phyloP scores from a whole-genome alignment of 1,140 invertebrate genomes.

The Pantala flavescens region DNA sequence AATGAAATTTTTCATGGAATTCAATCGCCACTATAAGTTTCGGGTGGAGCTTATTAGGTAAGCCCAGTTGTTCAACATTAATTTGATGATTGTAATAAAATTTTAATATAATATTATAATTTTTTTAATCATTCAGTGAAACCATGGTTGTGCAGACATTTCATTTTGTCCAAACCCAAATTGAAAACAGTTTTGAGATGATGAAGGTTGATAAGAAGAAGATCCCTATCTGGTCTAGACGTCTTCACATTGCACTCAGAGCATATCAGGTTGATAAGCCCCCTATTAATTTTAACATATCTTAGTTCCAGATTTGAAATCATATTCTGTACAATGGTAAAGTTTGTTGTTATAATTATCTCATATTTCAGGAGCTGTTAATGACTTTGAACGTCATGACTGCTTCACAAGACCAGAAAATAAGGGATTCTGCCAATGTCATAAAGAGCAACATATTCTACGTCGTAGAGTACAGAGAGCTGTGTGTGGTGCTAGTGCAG shows the following conservation, averaged over 20 bases:
- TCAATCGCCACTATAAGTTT: slow-evolving; percentile 77
- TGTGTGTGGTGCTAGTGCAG: slow-evolving; percentile 66
- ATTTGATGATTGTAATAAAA: neutral
- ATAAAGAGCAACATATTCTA: slow-evolving; percentile 91
- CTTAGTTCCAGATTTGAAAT: too few relatives aligned
- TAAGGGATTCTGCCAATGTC: slow-evolving; percentile 67
- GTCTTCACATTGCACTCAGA: slow-evolving; percentile 68
- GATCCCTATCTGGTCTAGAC: slow-evolving; percentile 64
- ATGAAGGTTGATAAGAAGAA: slow-evolving; percentile 80
- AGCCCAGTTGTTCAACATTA: slow-evolving; percentile 24
- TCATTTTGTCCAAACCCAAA: slow-evolving; percentile 84
- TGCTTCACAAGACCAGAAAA: slow-evolving; percentile 48
- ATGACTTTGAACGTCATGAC: slow-evolving; percentile 73
- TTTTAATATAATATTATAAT: slow-evolving; percentile 24
- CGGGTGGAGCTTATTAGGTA: slow-evolving; percentile 81
- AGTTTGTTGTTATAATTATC: too few relatives aligned
- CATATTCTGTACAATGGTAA: too few relatives aligned
- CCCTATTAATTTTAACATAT: too few relatives aligned
- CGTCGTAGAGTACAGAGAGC: slow-evolving; percentile 86
- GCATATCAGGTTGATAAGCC: slow-evolving; percentile 49
- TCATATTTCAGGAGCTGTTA: slow-evolving; percentile 38
- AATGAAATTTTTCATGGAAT: slow-evolving; percentile 94
- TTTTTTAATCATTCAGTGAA: slow-evolving; percentile 49
- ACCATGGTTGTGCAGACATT: slow-evolving; percentile 82
- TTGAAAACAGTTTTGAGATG: slow-evolving; percentile 83